phyloP scores from a whole-genome alignment of 2,888 invertebrate genomes.

The Dicranocentrus wangi region DNA sequence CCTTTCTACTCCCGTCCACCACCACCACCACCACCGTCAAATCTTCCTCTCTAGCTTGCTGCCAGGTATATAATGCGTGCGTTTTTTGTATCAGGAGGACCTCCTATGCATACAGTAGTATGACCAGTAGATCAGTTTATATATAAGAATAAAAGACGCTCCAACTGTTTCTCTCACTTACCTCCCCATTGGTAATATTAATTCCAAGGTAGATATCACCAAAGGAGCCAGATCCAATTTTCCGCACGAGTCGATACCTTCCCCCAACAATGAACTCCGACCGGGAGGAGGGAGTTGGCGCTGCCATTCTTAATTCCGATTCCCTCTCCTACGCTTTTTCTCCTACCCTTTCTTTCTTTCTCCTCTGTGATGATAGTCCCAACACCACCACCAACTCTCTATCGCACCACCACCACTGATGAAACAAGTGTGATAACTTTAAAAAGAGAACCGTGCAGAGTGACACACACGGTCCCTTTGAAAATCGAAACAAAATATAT shows the following conservation, averaged over 20 bases:
- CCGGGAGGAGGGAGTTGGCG: slow-evolving; percentile 74
- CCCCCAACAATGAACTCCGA: slow-evolving; percentile 90
- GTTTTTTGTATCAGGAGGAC: no score
- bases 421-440: no score
- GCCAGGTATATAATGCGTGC: no score
- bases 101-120: no score
- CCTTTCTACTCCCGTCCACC: not conserved
- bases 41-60: no score
- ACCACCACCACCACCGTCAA: not conserved
- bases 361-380: not conserved
- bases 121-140: no score
- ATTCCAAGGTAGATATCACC: slow-evolving; percentile 98
- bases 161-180: slow-evolving; percentile 74
- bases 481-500: no score
- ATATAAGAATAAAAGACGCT: no score
- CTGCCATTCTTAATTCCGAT: slow-evolving; percentile 60
- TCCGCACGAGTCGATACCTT: slow-evolving; percentile 94
- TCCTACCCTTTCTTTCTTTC: not conserved
- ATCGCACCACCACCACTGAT: no score
- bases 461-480: no score
- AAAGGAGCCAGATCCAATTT: slow-evolving; percentile 99
- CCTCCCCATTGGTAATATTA: slow-evolving; percentile 92
- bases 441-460: no score
- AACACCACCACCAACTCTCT: no score
- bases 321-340: not conserved